These are phyloP conservation scores for Enteromius fasciolatus DNA, from an alignment of 2,797 vertebrate genomes.

Conservation along the genomic window DNA sequence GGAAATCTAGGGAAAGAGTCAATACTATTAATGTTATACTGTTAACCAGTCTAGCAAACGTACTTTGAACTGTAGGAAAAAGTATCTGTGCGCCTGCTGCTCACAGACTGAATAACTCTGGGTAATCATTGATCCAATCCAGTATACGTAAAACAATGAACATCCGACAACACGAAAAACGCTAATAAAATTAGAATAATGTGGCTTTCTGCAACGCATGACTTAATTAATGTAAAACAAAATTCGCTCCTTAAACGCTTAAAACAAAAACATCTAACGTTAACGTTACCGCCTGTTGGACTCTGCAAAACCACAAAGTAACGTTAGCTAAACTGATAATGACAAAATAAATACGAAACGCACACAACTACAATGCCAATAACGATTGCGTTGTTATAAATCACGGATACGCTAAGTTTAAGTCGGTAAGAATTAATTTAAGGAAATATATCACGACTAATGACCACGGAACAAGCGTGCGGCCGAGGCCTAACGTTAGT, in stretches of 20 bases:
- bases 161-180: not conserved
- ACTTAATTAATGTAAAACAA: not conserved
- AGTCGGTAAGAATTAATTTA: not conserved
- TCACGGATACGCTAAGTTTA: fast-evolving
- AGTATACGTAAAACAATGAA: not conserved
- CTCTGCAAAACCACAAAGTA: not conserved
- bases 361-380: not conserved
- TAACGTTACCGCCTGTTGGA: not conserved
- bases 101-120: not conserved
- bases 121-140: not conserved
- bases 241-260: not conserved
- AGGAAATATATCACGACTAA: not conserved
- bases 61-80: not conserved
- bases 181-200: not conserved
- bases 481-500: not conserved
- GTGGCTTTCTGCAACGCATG: not conserved
- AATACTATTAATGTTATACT: no score
- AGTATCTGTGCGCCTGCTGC: not conserved
- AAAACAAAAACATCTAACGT: not conserved
- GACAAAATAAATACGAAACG: no score
- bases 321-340: no score
- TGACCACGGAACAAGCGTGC: not conserved
- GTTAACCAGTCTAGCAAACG: slow-evolving; percentile 31
- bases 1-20: not conserved
- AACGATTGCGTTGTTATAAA: no score